These are phyloP conservation scores for Pipra filicauda DNA, from an alignment of 2,113 vertebrate genomes.

Conservation along the genomic window DNA sequence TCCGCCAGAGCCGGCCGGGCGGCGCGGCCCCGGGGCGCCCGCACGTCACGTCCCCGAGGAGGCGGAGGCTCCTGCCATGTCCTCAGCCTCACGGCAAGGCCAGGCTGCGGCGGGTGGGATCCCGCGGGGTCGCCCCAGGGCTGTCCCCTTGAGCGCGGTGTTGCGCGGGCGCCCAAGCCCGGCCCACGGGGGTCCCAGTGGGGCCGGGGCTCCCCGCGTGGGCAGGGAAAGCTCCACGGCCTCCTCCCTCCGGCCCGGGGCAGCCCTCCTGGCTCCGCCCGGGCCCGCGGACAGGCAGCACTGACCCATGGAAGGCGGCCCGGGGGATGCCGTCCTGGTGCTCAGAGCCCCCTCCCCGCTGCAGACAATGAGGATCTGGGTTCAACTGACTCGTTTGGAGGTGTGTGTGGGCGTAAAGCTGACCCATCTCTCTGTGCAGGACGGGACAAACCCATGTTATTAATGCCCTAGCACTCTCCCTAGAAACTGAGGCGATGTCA, in stretches of 20 bases:
- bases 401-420: background rate
- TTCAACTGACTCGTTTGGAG: background rate
- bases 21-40: background rate
- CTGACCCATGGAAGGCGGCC: background rate
- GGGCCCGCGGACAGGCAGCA: background rate
- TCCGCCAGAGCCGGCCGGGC: background rate
- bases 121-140: background rate
- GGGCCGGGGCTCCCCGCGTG: background rate
- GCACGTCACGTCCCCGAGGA: background rate
- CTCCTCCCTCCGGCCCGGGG: background rate
- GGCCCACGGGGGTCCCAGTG: background rate
- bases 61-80: background rate
- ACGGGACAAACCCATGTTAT: background rate
- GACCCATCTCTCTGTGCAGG: background rate
- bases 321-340: background rate
- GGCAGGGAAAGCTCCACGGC: background rate
- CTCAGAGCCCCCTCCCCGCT: background rate
- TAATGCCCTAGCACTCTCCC: background rate
- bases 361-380: background rate
- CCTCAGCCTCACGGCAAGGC: background rate
- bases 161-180: background rate
- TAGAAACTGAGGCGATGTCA: conserved; percentile 32
- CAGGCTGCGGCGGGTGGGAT: background rate
- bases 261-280: background rate
- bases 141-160: background rate